These are phyloP conservation scores for Pithys albifrons DNA, from an alignment of 2,113 vertebrate species.

Conservation along the genomic window DNA sequence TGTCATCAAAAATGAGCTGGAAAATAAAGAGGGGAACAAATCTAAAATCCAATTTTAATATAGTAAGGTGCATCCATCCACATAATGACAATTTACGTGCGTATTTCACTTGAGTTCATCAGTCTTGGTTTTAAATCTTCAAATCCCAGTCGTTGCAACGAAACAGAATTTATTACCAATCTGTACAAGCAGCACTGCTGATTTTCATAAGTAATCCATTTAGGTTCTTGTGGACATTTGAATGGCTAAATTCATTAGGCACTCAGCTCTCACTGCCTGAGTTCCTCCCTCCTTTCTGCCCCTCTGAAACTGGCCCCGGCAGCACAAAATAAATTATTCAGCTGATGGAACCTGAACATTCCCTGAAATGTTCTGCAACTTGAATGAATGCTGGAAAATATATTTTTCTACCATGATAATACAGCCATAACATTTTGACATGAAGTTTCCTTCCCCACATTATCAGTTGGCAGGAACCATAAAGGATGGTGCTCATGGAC, in stretches of 20 bases:
- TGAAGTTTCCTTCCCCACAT: background rate
- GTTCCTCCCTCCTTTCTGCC: background rate
- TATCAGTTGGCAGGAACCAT: background rate
- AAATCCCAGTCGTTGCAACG: background rate
- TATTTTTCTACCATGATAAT: background rate
- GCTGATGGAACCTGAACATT: background rate
- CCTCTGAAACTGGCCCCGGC: background rate
- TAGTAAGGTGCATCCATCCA: slow-evolving; percentile 25
- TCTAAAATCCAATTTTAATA: slow-evolving; percentile 42
- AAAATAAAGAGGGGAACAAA: slow-evolving; percentile 38
- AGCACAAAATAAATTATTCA: slow-evolving; percentile 33
- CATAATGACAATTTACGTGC: slow-evolving; percentile 20
- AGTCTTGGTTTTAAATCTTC: slow-evolving; percentile 11
- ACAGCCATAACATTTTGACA: background rate
- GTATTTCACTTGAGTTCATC: slow-evolving; percentile 41
- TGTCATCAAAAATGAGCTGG: background rate
- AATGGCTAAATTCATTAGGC: slow-evolving; percentile 10
- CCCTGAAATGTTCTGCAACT: background rate
- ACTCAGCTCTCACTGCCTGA: background rate
- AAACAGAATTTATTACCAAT: slow-evolving; percentile 42
- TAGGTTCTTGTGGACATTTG: background rate
- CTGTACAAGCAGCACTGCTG: background rate
- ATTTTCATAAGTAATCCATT: slow-evolving; percentile 16
- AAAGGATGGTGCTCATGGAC: background rate
- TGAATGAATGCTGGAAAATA: background rate